Evolutionary conservation across 1,140 invertebrate species (phyloP), one percentile per base, ranked within the genome.

Genomic region (Delia radicum): DNA sequence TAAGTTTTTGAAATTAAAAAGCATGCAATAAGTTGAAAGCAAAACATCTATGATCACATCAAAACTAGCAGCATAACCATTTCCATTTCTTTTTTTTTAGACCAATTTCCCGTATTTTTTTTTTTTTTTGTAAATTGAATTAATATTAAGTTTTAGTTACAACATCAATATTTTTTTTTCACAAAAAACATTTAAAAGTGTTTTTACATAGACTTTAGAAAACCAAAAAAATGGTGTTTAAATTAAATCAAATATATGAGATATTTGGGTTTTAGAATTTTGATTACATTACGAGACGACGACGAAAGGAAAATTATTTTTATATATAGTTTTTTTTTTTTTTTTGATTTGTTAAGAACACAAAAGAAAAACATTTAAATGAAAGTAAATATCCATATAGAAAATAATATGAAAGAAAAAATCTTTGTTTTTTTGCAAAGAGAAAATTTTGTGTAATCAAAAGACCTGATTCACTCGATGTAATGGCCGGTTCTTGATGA

Each of bases 401-500:
- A 55, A 55, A 55, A 55, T 24, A 55, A 55, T 55, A 55, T n/a
- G 48, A 55, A 18, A 55, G 48, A 55, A 55, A 21, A 21, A 10
- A 5, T 55, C 7, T n/a, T 55, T 55, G n/a, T 55, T 55, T 55
- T 55, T 55, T 18, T 21, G 18, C 18, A 69, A 73, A 75, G 24
- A 67, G 10, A 73, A 75, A 77, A 75, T 77, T 73, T 77, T 72
- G 76, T 69, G 83, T 82, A 69, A 85, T 81, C 84, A 86, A 86
- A 86, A 86, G 85, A 86, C 85, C 85, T 86, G 85, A 85, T 83
- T 85, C 85, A 82, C 81, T 86, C 82, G 84, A 85, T 82, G 84
- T 84, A 78, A 85, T 81, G 79, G 82, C 80, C 80, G 82, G 82
- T 81, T 84, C 80, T 84, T 85, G 85, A 85, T 85, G 83, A 81